A percentile compares a stretch with the other conserved stretches of the same genome.
Evolutionary conservation across 2,113 vertebrate species (phyloP).

Genomic region (Polypterus senegalus): DNA sequence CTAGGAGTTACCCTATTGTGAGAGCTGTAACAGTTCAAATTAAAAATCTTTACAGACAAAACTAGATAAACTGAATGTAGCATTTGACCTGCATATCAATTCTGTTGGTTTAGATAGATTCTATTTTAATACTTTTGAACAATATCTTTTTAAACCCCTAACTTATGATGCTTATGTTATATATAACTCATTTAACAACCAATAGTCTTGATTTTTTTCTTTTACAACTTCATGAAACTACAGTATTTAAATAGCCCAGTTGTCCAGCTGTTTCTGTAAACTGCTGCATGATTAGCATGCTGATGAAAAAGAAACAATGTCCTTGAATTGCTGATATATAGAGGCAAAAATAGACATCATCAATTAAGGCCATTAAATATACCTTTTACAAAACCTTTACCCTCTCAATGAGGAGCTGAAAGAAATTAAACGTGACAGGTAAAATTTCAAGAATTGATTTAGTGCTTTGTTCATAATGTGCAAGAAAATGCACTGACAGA

Average conservation of each 20-base stretch:
- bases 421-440: neutral
- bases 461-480: neutral
- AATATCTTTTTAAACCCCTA: neutral
- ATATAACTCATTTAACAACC: neutral
- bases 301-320: neutral
- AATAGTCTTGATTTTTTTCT: neutral
- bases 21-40: neutral
- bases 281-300: neutral
- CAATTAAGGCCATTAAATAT: neutral
- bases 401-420: neutral
- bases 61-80: neutral
- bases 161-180: neutral
- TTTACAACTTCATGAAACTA: neutral
- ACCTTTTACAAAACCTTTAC: neutral
- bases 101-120: neutral
- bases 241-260: neutral
- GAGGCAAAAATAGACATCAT: neutral
- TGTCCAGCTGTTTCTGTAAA: neutral
- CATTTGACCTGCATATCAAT: neutral
- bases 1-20: neutral
- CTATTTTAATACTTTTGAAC: too few species aligned
- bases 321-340: neutral
- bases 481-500: neutral
- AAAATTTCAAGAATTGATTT: neutral
- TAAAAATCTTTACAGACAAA: neutral